Evolutionary conservation across 1,140 invertebrate species (phyloP).

Genomic region (Bathynomus jamesi): DNA sequence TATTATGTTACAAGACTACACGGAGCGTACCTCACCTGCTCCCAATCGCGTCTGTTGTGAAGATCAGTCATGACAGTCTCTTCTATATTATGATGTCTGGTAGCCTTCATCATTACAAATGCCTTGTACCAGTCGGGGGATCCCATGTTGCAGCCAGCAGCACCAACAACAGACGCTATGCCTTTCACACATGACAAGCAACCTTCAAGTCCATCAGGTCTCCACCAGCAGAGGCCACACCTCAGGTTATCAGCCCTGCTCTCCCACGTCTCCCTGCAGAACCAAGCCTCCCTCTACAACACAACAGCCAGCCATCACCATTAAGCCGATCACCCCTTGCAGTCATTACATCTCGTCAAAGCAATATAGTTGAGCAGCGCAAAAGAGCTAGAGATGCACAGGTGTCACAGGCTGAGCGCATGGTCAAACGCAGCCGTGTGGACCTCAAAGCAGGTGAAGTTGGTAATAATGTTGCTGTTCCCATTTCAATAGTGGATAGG

Average conservation of each 20-base stretch:
- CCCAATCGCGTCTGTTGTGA: constrained; percentile 3
- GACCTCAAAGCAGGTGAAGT: no score
- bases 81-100: no score
- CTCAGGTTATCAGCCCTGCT: background rate
- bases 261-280: background rate
- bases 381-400: constrained; percentile 1
- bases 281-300: background rate
- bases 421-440: constrained; percentile 11
- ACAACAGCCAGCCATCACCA: background rate
- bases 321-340: no score
- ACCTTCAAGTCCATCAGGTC: background rate
- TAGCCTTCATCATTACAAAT: constrained; percentile 6
- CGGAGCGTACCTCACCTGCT: no score
- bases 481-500: constrained; percentile 16
- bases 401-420: no score
- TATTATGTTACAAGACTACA: no score
- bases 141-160: background rate
- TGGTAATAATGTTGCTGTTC: constrained; percentile 19
- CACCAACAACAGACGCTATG: background rate
- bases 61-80: background rate
- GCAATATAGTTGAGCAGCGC: background rate
- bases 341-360: background rate
- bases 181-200: background rate
- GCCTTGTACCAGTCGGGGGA: constrained; percentile 8
- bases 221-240: background rate